A percentile compares a stretch with the other conserved stretches of the same genome.
These are phyloP conservation scores for Melanophora roralis DNA, from an alignment of 2,888 invertebrate species.

Conservation along the genomic window DNA sequence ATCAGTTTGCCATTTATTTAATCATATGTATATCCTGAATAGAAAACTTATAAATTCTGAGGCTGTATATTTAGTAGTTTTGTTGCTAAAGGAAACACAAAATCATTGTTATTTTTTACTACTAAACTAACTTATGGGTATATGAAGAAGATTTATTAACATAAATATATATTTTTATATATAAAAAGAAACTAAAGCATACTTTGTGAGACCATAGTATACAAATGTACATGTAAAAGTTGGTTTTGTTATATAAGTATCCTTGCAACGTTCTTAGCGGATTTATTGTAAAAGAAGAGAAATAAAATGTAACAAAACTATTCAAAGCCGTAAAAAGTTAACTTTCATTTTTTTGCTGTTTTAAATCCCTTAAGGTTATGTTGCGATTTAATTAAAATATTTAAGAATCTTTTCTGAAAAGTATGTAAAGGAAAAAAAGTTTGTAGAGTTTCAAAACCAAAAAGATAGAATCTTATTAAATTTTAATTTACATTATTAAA, in stretches of 20 bases:
- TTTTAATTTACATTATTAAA: too few species aligned
- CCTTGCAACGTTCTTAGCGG: constrained; percentile 18
- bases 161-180: background rate
- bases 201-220: too few species aligned
- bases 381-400: background rate
- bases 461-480: too few species aligned
- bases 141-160: background rate
- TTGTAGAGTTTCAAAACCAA: background rate
- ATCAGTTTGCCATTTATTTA: background rate
- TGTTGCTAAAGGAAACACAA: constrained; percentile 18
- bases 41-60: constrained; percentile 9
- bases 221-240: too few species aligned
- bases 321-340: background rate
- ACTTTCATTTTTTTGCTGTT: background rate
- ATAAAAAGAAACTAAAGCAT: too few species aligned
- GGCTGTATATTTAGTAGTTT: background rate
- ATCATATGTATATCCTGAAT: too few species aligned
- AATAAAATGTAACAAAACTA: background rate
- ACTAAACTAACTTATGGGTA: background rate
- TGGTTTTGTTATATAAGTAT: background rate
- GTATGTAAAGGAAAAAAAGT: background rate
- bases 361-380: constrained; percentile 34
- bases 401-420: background rate
- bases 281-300: background rate
- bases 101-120: background rate